These are phyloP conservation scores for Drosophila kohkoa DNA, from an alignment of 1,140 invertebrate species.

Conservation along the genomic window DNA sequence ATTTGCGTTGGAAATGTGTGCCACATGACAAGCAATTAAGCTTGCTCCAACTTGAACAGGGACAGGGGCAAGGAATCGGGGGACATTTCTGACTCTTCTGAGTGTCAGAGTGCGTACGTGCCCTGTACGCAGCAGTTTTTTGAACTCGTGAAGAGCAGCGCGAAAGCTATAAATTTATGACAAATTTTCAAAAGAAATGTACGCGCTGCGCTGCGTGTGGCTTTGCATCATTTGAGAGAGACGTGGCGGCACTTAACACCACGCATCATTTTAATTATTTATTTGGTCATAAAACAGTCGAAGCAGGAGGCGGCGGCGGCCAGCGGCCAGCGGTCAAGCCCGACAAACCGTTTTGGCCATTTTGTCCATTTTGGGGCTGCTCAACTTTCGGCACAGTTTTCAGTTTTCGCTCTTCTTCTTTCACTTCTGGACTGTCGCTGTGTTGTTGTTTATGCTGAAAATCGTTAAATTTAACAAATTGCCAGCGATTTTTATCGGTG, in stretches of 20 bases:
- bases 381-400: slow-evolving; percentile 75
- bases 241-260: slow-evolving; percentile 80
- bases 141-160: slow-evolving; percentile 55
- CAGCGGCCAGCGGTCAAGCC: neutral
- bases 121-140: slow-evolving; percentile 13
- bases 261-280: slow-evolving; percentile 84
- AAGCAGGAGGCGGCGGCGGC: slow-evolving; percentile 47
- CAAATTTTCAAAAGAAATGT: slow-evolving; percentile 81
- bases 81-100: neutral
- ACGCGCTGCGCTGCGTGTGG: slow-evolving; percentile 74
- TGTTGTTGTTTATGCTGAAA: slow-evolving; percentile 55
- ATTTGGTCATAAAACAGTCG: slow-evolving; percentile 79
- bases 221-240: slow-evolving; percentile 39
- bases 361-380: slow-evolving; percentile 31
- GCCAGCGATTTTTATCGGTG: slow-evolving; percentile 80
- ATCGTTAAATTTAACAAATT: slow-evolving; percentile 84
- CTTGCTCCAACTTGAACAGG: neutral
- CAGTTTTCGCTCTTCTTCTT: slow-evolving; percentile 51
- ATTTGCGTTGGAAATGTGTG: slow-evolving; percentile 72
- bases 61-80: neutral
- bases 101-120: slow-evolving; percentile 53
- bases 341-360: slow-evolving; percentile 22
- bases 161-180: slow-evolving; percentile 83
- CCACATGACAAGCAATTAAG: slow-evolving; percentile 82
- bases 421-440: slow-evolving; percentile 15